Evolutionary conservation across 2,113 vertebrate genomes (phyloP).

Genomic region (Neodontobutis hainanensis): DNA sequence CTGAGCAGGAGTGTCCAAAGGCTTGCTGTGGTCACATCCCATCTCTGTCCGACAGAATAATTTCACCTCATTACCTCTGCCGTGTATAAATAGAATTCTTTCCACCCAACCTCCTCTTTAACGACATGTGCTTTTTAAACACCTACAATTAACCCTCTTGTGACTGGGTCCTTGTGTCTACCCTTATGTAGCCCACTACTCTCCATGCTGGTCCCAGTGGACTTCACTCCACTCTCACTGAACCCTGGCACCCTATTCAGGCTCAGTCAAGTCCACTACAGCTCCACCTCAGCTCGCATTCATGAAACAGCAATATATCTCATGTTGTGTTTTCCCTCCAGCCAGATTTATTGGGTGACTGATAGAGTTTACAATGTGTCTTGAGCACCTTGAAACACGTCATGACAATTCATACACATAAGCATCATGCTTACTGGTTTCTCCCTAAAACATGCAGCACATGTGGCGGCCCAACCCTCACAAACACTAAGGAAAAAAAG

Average conservation of each 20-base stretch:
- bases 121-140: slow-evolving; percentile 82
- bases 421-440: slow-evolving; percentile 42
- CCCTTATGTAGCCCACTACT: slow-evolving; percentile 47
- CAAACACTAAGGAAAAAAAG: slow-evolving; percentile 16
- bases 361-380: slow-evolving; percentile 72
- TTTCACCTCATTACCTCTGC: slow-evolving; percentile 94
- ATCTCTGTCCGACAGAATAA: slow-evolving; percentile 87
- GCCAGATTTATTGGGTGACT: slow-evolving; percentile 76
- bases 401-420: slow-evolving; percentile 49
- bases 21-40: slow-evolving; percentile 81
- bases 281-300: slow-evolving; percentile 59
- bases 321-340: slow-evolving; percentile 69
- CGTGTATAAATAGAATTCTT: slow-evolving; percentile 90
- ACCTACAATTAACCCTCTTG: slow-evolving; percentile 81
- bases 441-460: slow-evolving; percentile 26
- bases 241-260: slow-evolving; percentile 55
- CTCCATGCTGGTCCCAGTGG: slow-evolving; percentile 46
- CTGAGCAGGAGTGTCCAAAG: slow-evolving; percentile 82
- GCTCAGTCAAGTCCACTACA: slow-evolving; percentile 50
- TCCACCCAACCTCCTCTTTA: slow-evolving; percentile 84
- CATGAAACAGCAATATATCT: slow-evolving; percentile 72
- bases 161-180: slow-evolving; percentile 75
- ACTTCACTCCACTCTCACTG: slow-evolving; percentile 44
- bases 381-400: slow-evolving; percentile 55
- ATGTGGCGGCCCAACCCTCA: slow-evolving; percentile 24